phyloP scores from a whole-genome alignment of 2,888 invertebrate genomes.

The Biston stratarius region DNA sequence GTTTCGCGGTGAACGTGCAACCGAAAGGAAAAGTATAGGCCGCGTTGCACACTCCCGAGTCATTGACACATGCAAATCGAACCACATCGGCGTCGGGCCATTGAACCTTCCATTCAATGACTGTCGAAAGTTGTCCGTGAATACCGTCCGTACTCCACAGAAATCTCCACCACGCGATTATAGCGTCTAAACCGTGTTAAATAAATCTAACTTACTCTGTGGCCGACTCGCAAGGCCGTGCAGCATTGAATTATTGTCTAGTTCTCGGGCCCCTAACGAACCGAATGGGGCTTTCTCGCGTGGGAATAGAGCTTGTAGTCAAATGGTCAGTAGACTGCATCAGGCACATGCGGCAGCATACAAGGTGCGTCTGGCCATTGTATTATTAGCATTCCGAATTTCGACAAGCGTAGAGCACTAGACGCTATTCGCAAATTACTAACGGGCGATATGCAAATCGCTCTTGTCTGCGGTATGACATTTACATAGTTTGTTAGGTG shows the following conservation, averaged over 20 bases:
- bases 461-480: constrained; percentile 61
- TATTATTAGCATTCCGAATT: constrained; percentile 82
- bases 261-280: constrained; percentile 58
- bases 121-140: constrained; percentile 83
- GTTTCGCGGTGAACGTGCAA: constrained; percentile 72
- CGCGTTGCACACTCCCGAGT: constrained; percentile 73
- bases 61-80: constrained; percentile 86
- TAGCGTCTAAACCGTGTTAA: constrained; percentile 63
- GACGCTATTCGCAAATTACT: constrained; percentile 75
- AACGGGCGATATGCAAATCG: constrained; percentile 76
- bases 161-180: constrained; percentile 66
- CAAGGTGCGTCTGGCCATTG: constrained; percentile 79
- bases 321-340: constrained; percentile 51
- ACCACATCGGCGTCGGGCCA: constrained; percentile 78
- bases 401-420: constrained; percentile 75
- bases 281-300: constrained; percentile 55
- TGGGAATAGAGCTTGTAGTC: constrained; percentile 61
- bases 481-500: constrained; percentile 63
- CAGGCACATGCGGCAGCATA: constrained; percentile 65
- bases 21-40: constrained; percentile 84
- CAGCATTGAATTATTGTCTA: constrained; percentile 68
- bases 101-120: constrained; percentile 82
- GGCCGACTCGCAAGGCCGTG: constrained; percentile 55
- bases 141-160: constrained; percentile 62
- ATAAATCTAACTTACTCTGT: constrained; percentile 67